Conservation (phyloP, 2,113 vertebrate species). For the Phocoena sinus region DNA sequence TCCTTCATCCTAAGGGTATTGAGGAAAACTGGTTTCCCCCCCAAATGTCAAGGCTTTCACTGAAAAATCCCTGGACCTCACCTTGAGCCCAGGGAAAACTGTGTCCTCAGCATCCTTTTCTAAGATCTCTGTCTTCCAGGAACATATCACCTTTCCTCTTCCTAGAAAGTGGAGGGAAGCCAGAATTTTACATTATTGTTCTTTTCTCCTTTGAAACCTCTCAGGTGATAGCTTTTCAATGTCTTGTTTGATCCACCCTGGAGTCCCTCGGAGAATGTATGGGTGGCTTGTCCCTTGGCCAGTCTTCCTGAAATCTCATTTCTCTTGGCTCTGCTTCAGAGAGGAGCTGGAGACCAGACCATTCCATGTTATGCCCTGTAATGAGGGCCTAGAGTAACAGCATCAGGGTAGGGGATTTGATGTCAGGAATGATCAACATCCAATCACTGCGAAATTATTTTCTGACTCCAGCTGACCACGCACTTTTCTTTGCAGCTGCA, state of each 20-base stretch:
- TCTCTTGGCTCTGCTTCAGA: background rate
- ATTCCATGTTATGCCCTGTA: background rate
- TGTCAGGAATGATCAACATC: conserved; percentile 51
- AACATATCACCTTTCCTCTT: background rate
- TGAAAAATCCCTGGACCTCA: background rate
- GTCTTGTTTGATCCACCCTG: background rate
- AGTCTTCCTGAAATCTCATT: conserved; percentile 30
- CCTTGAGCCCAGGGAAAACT: background rate
- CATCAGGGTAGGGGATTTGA: background rate
- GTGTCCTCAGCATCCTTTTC: background rate
- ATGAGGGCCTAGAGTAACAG: background rate
- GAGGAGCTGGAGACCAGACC: background rate
- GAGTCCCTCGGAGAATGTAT: background rate
- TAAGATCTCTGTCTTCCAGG: background rate
- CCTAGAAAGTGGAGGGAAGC: background rate
- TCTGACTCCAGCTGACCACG: conserved; percentile 54
- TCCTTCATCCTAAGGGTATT: background rate
- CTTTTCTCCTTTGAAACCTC: background rate
- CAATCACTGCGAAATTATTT: conserved; percentile 66
- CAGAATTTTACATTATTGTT: background rate
- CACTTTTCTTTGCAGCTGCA: conserved; percentile 66
- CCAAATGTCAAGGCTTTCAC: background rate
- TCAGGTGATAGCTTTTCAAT: background rate
- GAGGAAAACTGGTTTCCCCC: background rate
- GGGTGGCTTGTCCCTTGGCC: background rate